Conservation (phyloP, 2,113 vertebrate species). For the Gulo gulo region DNA sequence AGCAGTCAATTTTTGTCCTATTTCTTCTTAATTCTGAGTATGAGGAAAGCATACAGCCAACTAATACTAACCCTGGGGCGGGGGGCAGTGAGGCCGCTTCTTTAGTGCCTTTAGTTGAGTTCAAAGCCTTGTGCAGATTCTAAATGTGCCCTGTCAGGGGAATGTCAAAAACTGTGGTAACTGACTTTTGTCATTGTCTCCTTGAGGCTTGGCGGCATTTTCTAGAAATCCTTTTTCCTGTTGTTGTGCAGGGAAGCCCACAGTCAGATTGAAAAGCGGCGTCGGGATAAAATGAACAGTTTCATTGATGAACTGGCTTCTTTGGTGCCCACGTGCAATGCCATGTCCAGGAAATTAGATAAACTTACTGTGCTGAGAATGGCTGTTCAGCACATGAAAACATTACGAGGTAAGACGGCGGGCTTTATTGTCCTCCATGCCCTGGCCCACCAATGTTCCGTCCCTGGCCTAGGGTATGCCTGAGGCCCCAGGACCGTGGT, state of each 20-base stretch:
- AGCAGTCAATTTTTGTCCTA: neutral
- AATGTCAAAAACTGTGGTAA: neutral
- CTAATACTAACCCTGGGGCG: neutral
- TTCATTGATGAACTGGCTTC: constrained; percentile 98
- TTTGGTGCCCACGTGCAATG: constrained; percentile 96
- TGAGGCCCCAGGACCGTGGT: neutral
- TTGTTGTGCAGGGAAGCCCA: constrained; percentile 92
- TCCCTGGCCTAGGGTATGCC: neutral
- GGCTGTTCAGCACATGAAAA: constrained; percentile 99
- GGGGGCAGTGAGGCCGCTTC: neutral
- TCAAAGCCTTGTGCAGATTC: neutral
- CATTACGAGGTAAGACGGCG: constrained; percentile 89
- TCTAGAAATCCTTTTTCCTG: neutral
- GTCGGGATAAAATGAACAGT: constrained; percentile 99
- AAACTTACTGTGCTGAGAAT: constrained; percentile 98
- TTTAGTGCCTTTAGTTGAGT: neutral
- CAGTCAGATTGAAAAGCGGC: constrained; percentile 98
- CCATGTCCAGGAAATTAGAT: constrained; percentile 98
- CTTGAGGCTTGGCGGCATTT: neutral
- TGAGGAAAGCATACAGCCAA: neutral
- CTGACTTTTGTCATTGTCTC: constrained; percentile 21
- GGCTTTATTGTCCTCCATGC: neutral
- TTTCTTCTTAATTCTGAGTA: neutral
- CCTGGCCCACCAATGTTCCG: neutral
- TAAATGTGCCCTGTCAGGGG: neutral